Conservation (phyloP, 1,140 invertebrate species). For the Leptinotarsa defecta region DNA sequence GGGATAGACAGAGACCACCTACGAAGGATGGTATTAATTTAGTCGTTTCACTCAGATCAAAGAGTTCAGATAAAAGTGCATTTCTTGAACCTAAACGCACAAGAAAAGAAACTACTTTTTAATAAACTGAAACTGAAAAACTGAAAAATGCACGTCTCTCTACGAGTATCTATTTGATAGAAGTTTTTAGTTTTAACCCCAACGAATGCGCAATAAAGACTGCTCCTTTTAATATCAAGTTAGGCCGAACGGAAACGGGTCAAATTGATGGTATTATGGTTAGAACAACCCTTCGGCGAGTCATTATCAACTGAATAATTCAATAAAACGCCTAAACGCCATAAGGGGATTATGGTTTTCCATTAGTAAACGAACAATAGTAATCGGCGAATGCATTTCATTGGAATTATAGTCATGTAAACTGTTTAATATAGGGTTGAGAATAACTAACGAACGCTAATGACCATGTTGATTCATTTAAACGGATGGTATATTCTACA, state of each 20-base stretch:
- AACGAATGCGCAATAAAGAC: not conserved
- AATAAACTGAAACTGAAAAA: too few species aligned
- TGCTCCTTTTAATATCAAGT: not conserved
- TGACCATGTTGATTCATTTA: not conserved
- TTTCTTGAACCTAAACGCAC: too few species aligned
- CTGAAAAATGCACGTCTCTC: too few species aligned
- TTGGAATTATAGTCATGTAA: not conserved
- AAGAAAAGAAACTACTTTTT: too few species aligned
- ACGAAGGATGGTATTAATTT: too few species aligned
- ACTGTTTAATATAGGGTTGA: not conserved
- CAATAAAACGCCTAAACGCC: conserved; percentile 2
- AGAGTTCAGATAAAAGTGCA: too few species aligned
- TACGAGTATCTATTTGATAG: too few species aligned
- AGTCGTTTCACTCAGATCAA: too few species aligned
- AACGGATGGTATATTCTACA: too few species aligned
- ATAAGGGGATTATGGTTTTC: not conserved
- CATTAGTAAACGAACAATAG: not conserved
- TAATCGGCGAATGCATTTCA: not conserved
- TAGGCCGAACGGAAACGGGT: not conserved
- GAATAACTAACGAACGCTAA: not conserved
- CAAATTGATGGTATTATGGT: conserved; percentile 3
- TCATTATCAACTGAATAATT: conserved; percentile 7
- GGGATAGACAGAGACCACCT: too few species aligned
- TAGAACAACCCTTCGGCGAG: not conserved
- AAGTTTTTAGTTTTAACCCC: not conserved